Evolutionary conservation across 2,888 invertebrate genomes (phyloP).

Genomic region (Nomada goodeniana): DNA sequence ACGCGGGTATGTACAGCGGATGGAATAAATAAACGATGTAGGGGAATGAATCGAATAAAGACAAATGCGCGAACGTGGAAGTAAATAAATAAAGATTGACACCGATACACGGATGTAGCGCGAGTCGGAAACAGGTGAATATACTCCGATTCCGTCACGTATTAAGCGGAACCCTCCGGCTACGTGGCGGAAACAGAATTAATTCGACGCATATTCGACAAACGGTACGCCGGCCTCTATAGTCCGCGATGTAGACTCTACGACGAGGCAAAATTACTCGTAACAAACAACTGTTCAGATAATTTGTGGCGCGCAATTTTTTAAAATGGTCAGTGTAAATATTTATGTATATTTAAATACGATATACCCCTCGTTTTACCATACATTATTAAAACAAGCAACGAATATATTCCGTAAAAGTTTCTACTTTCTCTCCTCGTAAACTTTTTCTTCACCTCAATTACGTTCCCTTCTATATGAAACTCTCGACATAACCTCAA

Average conservation of each 20-base stretch:
- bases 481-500: not conserved
- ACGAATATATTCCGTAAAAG: too few species aligned
- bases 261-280: not conserved
- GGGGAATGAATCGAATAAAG: not conserved
- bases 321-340: too few species aligned
- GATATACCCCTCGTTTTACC: too few species aligned
- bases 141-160: not conserved
- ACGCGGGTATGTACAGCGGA: not conserved
- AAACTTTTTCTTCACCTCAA: too few species aligned
- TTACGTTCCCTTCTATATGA: too few species aligned
- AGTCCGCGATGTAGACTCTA: not conserved
- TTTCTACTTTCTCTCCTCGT: too few species aligned
- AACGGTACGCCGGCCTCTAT: not conserved
- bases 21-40: not conserved
- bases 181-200: constrained; percentile 1
- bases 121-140: not conserved
- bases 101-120: not conserved
- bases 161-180: constrained; percentile 4
- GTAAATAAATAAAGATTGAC: constrained; percentile 9
- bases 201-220: not conserved
- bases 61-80: not conserved
- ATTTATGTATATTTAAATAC: too few species aligned
- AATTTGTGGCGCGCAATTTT: not conserved
- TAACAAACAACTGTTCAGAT: not conserved
- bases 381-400: too few species aligned